phyloP scores from a whole-genome alignment of 2,113 vertebrate genomes.

The Acanthochromis polyacanthus region DNA sequence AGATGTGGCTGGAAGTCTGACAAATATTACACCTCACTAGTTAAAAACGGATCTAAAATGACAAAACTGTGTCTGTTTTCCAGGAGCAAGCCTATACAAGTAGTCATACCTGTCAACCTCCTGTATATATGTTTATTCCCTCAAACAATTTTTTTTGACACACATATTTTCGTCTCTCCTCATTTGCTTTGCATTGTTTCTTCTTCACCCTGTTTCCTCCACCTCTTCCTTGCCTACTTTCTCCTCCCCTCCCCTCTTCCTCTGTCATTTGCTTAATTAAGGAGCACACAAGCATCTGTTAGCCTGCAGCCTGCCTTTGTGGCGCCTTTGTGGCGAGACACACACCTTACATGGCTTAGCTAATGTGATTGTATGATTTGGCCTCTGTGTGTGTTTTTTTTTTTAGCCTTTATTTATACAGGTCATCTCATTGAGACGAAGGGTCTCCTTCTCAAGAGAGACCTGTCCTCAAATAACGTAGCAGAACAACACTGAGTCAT shows the following conservation, averaged over 20 bases:
- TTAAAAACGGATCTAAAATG: too few species aligned
- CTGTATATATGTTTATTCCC: neutral
- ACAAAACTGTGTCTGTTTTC: too few species aligned
- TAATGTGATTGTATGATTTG: constrained; percentile 58
- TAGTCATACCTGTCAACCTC: neutral
- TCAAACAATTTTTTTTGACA: neutral
- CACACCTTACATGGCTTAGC: constrained; percentile 46
- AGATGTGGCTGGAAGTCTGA: neutral
- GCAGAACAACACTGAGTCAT: too few species aligned
- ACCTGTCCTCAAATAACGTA: too few species aligned
- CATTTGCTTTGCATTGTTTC: constrained; percentile 4
- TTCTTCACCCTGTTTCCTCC: constrained; percentile 6
- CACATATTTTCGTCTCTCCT: neutral
- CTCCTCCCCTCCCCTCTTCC: neutral
- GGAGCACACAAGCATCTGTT: constrained; percentile 75
- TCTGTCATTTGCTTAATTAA: constrained; percentile 76
- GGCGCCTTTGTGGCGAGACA: constrained; percentile 49
- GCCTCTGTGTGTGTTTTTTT: neutral
- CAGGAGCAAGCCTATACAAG: too few species aligned
- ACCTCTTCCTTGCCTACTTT: neutral
- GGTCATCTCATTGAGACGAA: too few species aligned
- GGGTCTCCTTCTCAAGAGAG: too few species aligned
- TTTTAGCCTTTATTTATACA: too few species aligned
- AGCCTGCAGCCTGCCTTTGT: constrained; percentile 65
- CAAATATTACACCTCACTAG: neutral